Evolutionary conservation across 2,888 invertebrate species (phyloP).

Genomic region (Patella pellucida): DNA sequence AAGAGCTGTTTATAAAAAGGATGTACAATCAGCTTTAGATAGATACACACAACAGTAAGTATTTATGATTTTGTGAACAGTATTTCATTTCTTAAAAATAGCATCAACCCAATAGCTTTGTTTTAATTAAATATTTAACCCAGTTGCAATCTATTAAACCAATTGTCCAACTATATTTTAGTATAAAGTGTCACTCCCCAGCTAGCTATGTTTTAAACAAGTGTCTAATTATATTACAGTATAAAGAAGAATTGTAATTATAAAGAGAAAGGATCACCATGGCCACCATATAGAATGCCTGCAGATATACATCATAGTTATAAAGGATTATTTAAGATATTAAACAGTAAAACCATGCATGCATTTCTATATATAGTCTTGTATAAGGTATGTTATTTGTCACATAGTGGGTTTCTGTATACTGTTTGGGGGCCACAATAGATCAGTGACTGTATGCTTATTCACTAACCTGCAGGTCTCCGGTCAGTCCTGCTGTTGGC

Average conservation of each 20-base stretch:
- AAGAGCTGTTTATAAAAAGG: slow-evolving; percentile 90
- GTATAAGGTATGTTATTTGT: slow-evolving; percentile 52
- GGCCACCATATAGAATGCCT: slow-evolving; percentile 88
- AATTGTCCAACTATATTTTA: no score
- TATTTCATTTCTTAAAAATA: no score
- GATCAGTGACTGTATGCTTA: no score
- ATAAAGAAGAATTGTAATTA: slow-evolving; percentile 77
- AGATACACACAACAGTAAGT: slow-evolving; percentile 89
- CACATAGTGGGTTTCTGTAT: background rate
- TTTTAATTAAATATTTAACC: no score
- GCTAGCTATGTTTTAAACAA: background rate
- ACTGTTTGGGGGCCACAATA: no score
- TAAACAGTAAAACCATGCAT: slow-evolving; percentile 75
- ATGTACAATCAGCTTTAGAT: slow-evolving; percentile 91
- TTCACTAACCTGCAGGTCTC: no score
- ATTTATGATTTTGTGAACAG: background rate
- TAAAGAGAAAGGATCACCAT: slow-evolving; percentile 74
- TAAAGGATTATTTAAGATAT: slow-evolving; percentile 55
- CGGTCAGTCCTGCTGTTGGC: no score
- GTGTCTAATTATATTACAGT: slow-evolving; percentile 64
- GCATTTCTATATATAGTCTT: slow-evolving; percentile 78
- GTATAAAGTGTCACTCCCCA: background rate
- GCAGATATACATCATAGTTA: slow-evolving; percentile 64
- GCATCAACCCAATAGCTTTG: no score
- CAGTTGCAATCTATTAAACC: no score